Base-by-base conservation (phyloP, 2,113 vertebrate species). In the Oxyura jamaicensis region DNA sequence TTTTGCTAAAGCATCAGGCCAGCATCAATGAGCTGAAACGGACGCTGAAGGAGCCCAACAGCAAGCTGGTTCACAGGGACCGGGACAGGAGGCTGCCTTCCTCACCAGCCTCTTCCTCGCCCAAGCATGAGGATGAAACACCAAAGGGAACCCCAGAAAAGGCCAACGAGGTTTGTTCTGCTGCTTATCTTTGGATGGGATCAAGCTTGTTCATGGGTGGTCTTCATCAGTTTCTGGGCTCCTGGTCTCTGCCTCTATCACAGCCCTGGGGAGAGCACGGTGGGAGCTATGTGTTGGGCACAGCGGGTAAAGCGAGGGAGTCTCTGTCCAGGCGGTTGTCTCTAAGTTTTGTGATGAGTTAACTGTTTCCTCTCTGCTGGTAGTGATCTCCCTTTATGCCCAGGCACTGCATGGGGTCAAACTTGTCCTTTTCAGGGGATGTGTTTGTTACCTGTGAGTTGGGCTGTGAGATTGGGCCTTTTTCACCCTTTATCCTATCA, bases 1-100 rank as follows among this genome's bases (percentile, higher is more conserved):
- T 99, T 95, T 97, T 99, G 86, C 97, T 99, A 97, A 99, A 99
- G 98, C 99, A 99, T 92, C 99, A 99, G 98, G 99, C 99, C 96
- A 99, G 99, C 97, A 99, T 99, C 98, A 99, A 99, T 9, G 99
- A 99, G 97, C 98, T 99, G 97, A 99, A 99, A 97, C 97, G 99
- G 94, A 98, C 99, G 67, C 97, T 99, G 94, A 99, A 98, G 97
- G 99, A 99, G 74, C 99, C 99, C 86, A 99, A 99, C 98, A 99
- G 99, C 98, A 99, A 99, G 89, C 98, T 99, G 92, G 97, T 99
- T 93, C 98, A 98, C 97, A 97, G 98, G 85, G 98, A 98, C 44
- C 97, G 98, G 39, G 98, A 98, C 86, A 99, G 99, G 96, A 98
- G 98, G 80, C 97, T 99, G 93, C 99, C 99, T 56, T 98, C 98